Evolutionary conservation across 2,888 invertebrate species (phyloP).

Genomic region (Caenorhabditis zanzibari): DNA sequence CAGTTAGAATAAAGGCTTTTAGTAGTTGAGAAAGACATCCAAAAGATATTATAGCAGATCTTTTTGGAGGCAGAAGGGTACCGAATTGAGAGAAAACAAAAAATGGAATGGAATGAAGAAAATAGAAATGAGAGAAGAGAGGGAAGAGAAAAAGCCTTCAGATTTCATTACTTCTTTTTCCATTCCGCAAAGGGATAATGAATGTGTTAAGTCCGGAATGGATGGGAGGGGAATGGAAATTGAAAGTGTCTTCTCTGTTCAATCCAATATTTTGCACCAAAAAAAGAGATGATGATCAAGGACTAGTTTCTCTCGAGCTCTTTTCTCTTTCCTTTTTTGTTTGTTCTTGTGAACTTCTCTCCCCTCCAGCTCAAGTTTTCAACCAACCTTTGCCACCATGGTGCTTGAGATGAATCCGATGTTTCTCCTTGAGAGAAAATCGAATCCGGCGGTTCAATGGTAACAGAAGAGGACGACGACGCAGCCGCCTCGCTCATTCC

Average conservation of each 20-base stretch:
- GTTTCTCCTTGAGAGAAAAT: conserved; percentile 77
- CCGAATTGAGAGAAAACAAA: conserved; percentile 42
- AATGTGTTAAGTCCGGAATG: conserved; percentile 40
- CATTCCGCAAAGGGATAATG: conserved; percentile 31
- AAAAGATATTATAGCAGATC: conserved; percentile 29
- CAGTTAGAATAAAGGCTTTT: not conserved
- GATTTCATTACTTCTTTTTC: conserved; percentile 50
- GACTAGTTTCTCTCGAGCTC: not conserved
- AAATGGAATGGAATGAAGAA: conserved; percentile 27
- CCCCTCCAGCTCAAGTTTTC: not conserved
- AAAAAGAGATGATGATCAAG: not conserved
- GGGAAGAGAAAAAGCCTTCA: conserved; percentile 19
- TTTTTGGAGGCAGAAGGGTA: conserved; percentile 38
- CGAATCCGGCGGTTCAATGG: conserved; percentile 79
- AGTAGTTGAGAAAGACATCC: not conserved
- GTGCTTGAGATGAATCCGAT: conserved; percentile 51
- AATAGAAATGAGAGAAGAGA: conserved; percentile 3
- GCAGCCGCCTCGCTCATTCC: conserved; percentile 36
- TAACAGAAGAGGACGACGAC: conserved; percentile 52
- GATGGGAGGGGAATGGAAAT: conserved; percentile 7
- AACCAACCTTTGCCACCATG: conserved; percentile 81
- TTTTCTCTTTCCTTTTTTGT: not conserved
- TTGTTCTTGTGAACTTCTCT: not conserved
- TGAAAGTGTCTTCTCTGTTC: conserved; percentile 24
- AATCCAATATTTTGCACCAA: not conserved